phyloP scores from a whole-genome alignment of 2,888 invertebrate species.

The Dioctria linearis region DNA sequence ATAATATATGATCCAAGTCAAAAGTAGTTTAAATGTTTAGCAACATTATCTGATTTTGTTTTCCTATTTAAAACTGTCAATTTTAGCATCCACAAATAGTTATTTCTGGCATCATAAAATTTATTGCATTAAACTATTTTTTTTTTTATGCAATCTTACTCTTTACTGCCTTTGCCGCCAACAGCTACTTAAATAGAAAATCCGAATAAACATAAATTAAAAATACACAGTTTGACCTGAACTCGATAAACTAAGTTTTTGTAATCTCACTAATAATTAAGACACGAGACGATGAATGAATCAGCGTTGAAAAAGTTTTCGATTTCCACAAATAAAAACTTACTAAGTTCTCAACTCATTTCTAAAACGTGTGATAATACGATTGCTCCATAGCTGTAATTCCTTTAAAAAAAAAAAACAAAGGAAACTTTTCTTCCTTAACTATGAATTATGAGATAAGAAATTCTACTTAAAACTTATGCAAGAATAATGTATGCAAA shows the following conservation, averaged over 20 bases:
- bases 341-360: neutral
- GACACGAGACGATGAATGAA: too few relatives aligned
- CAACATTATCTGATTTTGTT: too few relatives aligned
- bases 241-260: neutral
- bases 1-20: too few relatives aligned
- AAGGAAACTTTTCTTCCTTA: neutral
- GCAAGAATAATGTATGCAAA: conserved; percentile 24
- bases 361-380: neutral
- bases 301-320: neutral
- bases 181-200: neutral
- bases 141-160: too few relatives aligned
- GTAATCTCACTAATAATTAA: too few relatives aligned
- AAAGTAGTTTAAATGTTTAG: too few relatives aligned
- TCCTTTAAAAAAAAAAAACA: neutral
- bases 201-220: too few relatives aligned
- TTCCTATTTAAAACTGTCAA: too few relatives aligned
- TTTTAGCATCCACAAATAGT: too few relatives aligned
- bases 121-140: too few relatives aligned
- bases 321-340: neutral
- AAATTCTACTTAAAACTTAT: conserved; percentile 11
- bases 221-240: neutral
- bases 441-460: conserved; percentile 10
- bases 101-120: too few relatives aligned
- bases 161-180: too few relatives aligned
- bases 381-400: conserved; percentile 21